Conservation (phyloP, 2,888 invertebrate genomes). For the Apodemia hepburni region DNA sequence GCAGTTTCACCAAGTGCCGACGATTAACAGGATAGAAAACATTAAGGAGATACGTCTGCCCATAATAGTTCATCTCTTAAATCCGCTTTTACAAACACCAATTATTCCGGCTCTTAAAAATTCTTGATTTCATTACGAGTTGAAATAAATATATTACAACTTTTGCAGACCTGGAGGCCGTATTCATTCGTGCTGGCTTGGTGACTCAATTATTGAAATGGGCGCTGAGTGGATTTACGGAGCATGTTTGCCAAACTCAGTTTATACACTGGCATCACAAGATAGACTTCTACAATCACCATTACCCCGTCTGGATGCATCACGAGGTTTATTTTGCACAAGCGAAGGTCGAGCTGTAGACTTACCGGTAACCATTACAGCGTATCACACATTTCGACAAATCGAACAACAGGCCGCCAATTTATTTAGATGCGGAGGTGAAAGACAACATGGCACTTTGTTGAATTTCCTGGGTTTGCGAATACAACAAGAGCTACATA, state of each 20-base stretch:
- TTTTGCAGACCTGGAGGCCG: conserved; percentile 85
- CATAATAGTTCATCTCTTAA: too few species aligned
- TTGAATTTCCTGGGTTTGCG: conserved; percentile 83
- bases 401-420: conserved; percentile 84
- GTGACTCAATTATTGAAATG: conserved; percentile 88
- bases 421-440: conserved; percentile 83
- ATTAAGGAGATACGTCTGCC: too few species aligned
- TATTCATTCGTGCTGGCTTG: conserved; percentile 88
- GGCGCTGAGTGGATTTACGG: conserved; percentile 88
- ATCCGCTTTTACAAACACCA: too few species aligned
- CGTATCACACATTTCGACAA: conserved; percentile 83
- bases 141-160: background rate
- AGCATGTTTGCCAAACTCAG: conserved; percentile 85
- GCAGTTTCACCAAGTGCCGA: too few species aligned
- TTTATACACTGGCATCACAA: conserved; percentile 84
- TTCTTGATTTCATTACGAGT: background rate
- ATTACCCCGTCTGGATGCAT: conserved; percentile 71
- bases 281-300: conserved; percentile 84
- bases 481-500: conserved; percentile 84
- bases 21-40: too few species aligned
- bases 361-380: conserved; percentile 81
- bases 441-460: conserved; percentile 81
- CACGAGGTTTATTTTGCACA: conserved; percentile 82
- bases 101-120: background rate
- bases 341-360: conserved; percentile 86